Conservation (phyloP, 2,888 invertebrate species). For the Nematopogon swammerdamellus region DNA sequence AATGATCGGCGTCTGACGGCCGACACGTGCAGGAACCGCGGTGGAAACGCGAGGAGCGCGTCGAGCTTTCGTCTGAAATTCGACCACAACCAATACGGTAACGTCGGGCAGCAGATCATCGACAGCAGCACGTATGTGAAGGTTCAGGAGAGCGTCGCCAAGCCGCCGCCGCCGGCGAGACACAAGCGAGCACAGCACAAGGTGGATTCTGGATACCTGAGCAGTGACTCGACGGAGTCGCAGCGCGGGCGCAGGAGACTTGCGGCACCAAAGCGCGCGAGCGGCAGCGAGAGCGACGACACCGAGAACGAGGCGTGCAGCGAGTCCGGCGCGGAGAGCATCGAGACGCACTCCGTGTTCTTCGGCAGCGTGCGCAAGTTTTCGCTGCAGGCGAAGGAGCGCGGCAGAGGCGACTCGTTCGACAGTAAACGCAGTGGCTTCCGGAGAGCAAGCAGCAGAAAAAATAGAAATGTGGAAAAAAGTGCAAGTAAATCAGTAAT, state of each 20-base stretch:
- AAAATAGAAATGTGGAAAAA: not conserved
- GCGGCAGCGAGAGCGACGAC: slow-evolving; percentile 74
- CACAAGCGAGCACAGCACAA: slow-evolving; percentile 36
- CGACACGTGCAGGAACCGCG: slow-evolving; percentile 4
- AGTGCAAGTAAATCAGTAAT: not conserved
- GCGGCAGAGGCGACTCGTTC: not conserved
- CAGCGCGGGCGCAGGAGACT: slow-evolving; percentile 38
- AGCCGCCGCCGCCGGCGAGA: slow-evolving; percentile 24
- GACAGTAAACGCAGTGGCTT: not conserved
- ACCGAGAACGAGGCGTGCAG: slow-evolving; percentile 78
- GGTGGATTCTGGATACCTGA: slow-evolving; percentile 81
- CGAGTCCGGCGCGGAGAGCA: slow-evolving; percentile 84
- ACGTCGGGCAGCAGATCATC: slow-evolving; percentile 16
- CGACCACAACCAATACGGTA: not conserved
- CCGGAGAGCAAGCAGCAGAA: not conserved
- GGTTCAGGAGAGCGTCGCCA: slow-evolving; percentile 22
- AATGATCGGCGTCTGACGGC: slow-evolving; percentile 10
- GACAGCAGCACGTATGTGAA: slow-evolving; percentile 43
- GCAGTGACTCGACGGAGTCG: slow-evolving; percentile 72
- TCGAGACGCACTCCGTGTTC: slow-evolving; percentile 84
- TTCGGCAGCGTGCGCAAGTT: slow-evolving; percentile 68
- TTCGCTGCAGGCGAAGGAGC: slow-evolving; percentile 3
- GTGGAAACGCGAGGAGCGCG: slow-evolving; percentile 14
- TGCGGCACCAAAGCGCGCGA: slow-evolving; percentile 48
- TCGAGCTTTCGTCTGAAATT: slow-evolving; percentile 7